Evolutionary conservation across 2,888 invertebrate genomes (phyloP).

Genomic region (Proisotoma minuta): DNA sequence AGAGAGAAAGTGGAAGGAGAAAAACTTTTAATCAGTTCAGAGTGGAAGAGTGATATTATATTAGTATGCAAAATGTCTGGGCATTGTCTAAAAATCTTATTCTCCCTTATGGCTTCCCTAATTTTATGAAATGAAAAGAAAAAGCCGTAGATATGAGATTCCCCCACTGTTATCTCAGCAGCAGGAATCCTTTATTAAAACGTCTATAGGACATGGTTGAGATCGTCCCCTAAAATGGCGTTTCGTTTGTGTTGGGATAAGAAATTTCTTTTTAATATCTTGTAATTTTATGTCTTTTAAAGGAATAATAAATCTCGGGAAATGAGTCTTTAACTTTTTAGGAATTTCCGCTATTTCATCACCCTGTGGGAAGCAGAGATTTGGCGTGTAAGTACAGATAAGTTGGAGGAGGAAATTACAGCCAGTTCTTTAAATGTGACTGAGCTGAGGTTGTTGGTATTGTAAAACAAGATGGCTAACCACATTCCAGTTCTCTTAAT

Average conservation of each 20-base stretch:
- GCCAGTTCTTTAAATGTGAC: not conserved
- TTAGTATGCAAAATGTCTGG: too few relatives aligned
- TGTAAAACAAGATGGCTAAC: conserved; percentile 3
- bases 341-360: conserved; percentile 39
- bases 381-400: not conserved
- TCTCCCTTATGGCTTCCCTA: too few relatives aligned
- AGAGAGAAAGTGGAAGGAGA: conserved; percentile 6
- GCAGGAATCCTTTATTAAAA: too few relatives aligned
- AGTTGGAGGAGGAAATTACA: not conserved
- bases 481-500: not conserved
- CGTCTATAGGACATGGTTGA: too few relatives aligned
- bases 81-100: too few relatives aligned
- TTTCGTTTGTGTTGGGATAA: too few relatives aligned
- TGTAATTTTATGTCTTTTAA: not conserved
- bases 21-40: conserved; percentile 7
- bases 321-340: conserved; percentile 32
- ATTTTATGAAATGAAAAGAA: conserved; percentile 1
- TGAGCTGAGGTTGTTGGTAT: not conserved
- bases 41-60: too few relatives aligned
- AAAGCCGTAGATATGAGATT: not conserved
- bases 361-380: conserved; percentile 4
- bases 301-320: conserved; percentile 28
- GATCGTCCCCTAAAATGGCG: too few relatives aligned
- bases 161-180: not conserved
- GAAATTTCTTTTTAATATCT: conserved; percentile 15